Evolutionary conservation across 2,888 invertebrate species (phyloP).

Genomic region (Portevinia maculata): DNA sequence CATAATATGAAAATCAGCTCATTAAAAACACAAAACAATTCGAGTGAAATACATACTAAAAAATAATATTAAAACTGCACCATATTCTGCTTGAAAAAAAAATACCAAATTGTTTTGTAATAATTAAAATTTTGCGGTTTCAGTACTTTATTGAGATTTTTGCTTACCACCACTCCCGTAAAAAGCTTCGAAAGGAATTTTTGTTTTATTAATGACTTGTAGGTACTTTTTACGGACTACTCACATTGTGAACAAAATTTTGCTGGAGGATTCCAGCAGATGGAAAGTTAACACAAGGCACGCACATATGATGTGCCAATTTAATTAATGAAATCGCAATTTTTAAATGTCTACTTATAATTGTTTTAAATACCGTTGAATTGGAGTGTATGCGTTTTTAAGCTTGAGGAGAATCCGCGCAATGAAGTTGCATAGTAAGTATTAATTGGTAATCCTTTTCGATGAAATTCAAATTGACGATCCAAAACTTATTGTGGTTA

Average conservation of each 20-base stretch:
- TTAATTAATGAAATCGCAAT: conserved; percentile 57
- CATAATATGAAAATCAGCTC: conserved; percentile 44
- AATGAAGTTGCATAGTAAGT: too few species aligned
- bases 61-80: conserved; percentile 8
- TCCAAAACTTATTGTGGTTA: too few species aligned
- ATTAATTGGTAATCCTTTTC: too few species aligned
- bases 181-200: conserved; percentile 3
- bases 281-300: conserved; percentile 56
- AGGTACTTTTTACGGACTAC: conserved; percentile 22
- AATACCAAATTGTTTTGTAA: conserved; percentile 23
- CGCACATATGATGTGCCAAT: conserved; percentile 44
- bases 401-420: too few species aligned
- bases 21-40: conserved; percentile 49
- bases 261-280: conserved; percentile 15
- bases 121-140: conserved; percentile 50
- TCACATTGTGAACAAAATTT: conserved; percentile 23
- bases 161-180: background rate
- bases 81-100: conserved; percentile 2
- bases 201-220: background rate
- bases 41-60: too few species aligned
- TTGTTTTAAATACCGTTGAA: conserved; percentile 49
- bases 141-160: conserved; percentile 39
- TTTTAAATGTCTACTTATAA: conserved; percentile 52
- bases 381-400: too few species aligned
- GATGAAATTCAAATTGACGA: too few species aligned